Base-by-base conservation (phyloP, 2,888 invertebrate species). In the Oxyteleia sp. region DNA sequence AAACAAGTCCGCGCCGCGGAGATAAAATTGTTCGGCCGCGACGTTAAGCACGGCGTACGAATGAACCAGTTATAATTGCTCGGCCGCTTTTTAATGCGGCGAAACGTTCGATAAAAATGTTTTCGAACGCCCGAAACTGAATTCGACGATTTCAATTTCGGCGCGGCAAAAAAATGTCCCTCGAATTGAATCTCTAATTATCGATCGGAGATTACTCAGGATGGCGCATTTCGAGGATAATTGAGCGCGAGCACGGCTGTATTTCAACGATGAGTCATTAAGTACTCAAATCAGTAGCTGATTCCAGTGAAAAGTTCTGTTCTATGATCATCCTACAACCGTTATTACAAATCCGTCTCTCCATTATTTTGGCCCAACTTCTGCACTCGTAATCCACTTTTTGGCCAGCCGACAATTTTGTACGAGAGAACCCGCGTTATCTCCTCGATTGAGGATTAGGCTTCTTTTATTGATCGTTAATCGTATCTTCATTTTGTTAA, bases 281-380 rank as follows among this genome's bases (percentile, higher is more conserved):
- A 76, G 57, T 76, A 49, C 66, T 66, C 57, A 49, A 76, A 76
- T 66, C 66, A 66, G 75, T 51, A 51, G 45, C 43, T 18, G 51
- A 51, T 76, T 68, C 13, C 32, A 15, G 13, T 13, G 11, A 35
- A 43, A 61, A 51, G 18, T 66, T 26, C 51, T 59, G 43, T 38
- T 47, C 51, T 29, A 55, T 43, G 20, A 74, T 53, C 64, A 51
- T 49, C 15, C 13, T 26, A 51, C 18, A 57, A 16, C 2, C 57
- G 57, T 69, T 55, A 69, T 57, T 57, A 55, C 69, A 57, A 53
- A 66, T 66, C 51, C n/a, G 32, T 47, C 47, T 26, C 45, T 43
- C 55, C 69, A 69, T 69, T 71, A 71, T 45, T 71, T 35, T 47
- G 20, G 16, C 18, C 57, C 20, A 20, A 55, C 49, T 51, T 51